Evolutionary conservation across 2,113 vertebrate genomes (phyloP).

Genomic region (Bothrops jararaca): DNA sequence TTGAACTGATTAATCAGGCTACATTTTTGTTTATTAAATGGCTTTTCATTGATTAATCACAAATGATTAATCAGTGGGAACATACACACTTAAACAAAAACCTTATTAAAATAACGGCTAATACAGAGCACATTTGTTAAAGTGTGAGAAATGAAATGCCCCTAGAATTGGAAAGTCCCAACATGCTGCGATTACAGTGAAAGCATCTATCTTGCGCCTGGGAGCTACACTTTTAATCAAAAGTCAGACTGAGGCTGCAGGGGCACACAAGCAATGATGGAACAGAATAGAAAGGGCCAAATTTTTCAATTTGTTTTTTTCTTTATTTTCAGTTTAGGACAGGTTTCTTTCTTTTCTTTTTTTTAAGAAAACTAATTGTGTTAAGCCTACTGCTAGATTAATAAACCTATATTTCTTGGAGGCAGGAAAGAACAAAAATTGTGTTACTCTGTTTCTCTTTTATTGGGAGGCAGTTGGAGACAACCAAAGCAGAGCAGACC

Average conservation of each 20-base stretch:
- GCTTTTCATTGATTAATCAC: not conserved
- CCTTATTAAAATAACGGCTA: not conserved
- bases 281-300: not conserved
- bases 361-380: not conserved
- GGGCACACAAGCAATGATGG: not conserved
- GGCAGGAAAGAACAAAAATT: not conserved
- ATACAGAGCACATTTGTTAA: not conserved
- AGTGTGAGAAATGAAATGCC: not conserved
- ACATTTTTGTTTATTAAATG: not conserved
- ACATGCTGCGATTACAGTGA: not conserved
- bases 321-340: not conserved
- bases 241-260: not conserved
- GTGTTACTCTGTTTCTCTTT: not conserved
- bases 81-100: not conserved
- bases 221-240: not conserved
- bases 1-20: not conserved
- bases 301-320: not conserved
- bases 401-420: not conserved
- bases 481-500: not conserved
- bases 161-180: not conserved
- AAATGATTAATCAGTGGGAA: not conserved
- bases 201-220: not conserved
- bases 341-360: not conserved
- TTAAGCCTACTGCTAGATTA: not conserved
- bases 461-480: not conserved